These are phyloP conservation scores for Belgica antarctica DNA, from an alignment of 2,888 invertebrate species.

Conservation along the genomic window DNA sequence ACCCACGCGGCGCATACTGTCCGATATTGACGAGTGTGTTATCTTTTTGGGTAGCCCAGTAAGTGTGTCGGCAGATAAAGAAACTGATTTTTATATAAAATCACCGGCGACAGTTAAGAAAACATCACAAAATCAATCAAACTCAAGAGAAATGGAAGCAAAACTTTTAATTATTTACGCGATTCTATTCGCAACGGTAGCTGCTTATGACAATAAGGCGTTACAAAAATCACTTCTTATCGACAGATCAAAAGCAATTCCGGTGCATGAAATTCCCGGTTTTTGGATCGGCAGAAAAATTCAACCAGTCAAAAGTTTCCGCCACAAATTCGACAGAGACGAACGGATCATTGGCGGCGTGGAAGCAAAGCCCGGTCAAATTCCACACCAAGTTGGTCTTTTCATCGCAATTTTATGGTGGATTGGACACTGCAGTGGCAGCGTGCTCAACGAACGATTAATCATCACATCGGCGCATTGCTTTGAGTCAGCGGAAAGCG, in stretches of 20 bases:
- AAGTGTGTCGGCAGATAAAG: neutral
- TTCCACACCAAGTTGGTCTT: constrained; percentile 29
- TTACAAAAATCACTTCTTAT: neutral
- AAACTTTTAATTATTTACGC: neutral
- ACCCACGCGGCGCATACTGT: neutral
- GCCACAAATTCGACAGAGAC: neutral
- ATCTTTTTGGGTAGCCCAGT: too few relatives aligned
- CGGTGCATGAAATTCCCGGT: constrained; percentile 30
- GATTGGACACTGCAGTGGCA: constrained; percentile 26
- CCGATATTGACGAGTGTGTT: neutral
- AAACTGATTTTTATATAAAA: neutral
- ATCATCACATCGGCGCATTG: constrained; percentile 36
- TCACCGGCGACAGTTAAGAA: neutral
- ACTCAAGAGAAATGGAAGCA: too few relatives aligned
- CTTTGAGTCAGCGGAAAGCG: neutral
- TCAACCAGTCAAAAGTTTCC: neutral
- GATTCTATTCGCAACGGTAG: neutral
- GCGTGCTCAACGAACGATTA: neutral
- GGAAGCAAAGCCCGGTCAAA: neutral
- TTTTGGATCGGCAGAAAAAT: constrained; percentile 23
- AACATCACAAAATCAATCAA: too few relatives aligned
- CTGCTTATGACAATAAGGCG: neutral
- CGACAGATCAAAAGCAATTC: constrained; percentile 4
- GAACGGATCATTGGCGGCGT: constrained; percentile 15
- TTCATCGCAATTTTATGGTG: neutral